phyloP scores from a whole-genome alignment of 2,113 vertebrate genomes.

The Oceanodroma tethys region DNA sequence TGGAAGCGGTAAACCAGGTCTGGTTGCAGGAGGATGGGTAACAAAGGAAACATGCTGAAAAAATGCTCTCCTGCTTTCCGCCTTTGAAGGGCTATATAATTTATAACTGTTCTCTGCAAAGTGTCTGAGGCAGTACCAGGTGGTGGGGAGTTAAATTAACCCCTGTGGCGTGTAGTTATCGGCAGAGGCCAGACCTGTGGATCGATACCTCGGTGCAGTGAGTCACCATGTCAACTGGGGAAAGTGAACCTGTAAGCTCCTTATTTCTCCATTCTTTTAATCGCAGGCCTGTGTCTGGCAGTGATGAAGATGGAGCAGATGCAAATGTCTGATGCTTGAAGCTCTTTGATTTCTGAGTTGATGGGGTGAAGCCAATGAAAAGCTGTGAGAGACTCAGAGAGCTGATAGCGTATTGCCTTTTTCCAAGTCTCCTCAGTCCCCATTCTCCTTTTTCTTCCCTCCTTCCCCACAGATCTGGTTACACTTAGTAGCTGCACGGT shows the following conservation, averaged over 20 bases:
- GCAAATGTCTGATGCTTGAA: slow-evolving; percentile 53
- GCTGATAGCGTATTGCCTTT: slow-evolving; percentile 6
- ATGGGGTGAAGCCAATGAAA: slow-evolving; percentile 55
- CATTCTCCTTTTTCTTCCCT: not conserved
- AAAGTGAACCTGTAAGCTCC: slow-evolving; percentile 59
- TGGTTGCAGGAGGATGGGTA: not conserved
- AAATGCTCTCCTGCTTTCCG: not conserved
- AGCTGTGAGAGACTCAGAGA: not conserved
- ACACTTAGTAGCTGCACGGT: not conserved
- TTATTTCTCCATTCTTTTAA: slow-evolving; percentile 68
- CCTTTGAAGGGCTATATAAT: slow-evolving; percentile 35
- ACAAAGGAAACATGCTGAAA: slow-evolving; percentile 32
- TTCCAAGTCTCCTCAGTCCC: not conserved
- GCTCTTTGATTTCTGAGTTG: slow-evolving; percentile 64
- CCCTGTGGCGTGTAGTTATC: slow-evolving; percentile 36
- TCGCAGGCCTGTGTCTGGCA: slow-evolving; percentile 34
- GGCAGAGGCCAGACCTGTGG: slow-evolving; percentile 52
- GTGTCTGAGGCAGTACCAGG: slow-evolving; percentile 42
- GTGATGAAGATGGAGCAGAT: slow-evolving; percentile 67
- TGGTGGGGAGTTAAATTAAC: slow-evolving; percentile 57
- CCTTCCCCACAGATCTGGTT: not conserved
- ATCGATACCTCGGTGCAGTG: slow-evolving; percentile 42
- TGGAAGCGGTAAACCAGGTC: not conserved
- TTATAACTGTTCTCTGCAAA: slow-evolving; percentile 43
- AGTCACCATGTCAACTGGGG: slow-evolving; percentile 14